phyloP scores from a whole-genome alignment of 2,888 invertebrate species.

The Carcina quercana region DNA sequence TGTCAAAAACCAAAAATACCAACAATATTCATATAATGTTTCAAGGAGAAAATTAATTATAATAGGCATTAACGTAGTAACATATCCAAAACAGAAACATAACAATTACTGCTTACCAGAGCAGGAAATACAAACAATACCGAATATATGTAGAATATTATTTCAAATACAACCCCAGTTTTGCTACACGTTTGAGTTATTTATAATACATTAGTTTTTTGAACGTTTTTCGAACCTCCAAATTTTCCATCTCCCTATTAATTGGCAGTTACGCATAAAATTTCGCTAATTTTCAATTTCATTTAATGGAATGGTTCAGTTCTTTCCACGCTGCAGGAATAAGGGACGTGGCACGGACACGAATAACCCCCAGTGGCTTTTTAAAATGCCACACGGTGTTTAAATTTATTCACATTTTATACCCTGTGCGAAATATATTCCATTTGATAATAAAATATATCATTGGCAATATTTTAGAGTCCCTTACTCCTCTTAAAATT shows the following conservation, averaged over 20 bases:
- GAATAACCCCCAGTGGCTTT: conserved; percentile 27
- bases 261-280: conserved; percentile 55
- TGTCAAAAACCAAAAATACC: too few relatives aligned
- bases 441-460: conserved; percentile 60
- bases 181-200: too few relatives aligned
- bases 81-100: too few relatives aligned
- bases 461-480: conserved; percentile 57
- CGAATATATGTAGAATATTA: too few relatives aligned
- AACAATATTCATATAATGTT: too few relatives aligned
- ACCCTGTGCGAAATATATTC: conserved; percentile 68
- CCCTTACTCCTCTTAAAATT: conserved; percentile 62
- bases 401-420: conserved; percentile 55
- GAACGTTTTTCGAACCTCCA: background rate
- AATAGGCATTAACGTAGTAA: too few relatives aligned
- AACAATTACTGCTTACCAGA: too few relatives aligned
- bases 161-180: too few relatives aligned
- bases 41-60: too few relatives aligned
- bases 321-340: conserved; percentile 59
- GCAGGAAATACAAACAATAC: too few relatives aligned
- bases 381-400: conserved; percentile 27
- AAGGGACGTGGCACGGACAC: conserved; percentile 65
- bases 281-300: conserved; percentile 46
- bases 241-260: conserved; percentile 27
- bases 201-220: too few relatives aligned
- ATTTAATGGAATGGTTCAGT: conserved; percentile 58